phyloP scores from a whole-genome alignment of 2,113 vertebrate species.

The Mesoclemmys tuberculata region DNA sequence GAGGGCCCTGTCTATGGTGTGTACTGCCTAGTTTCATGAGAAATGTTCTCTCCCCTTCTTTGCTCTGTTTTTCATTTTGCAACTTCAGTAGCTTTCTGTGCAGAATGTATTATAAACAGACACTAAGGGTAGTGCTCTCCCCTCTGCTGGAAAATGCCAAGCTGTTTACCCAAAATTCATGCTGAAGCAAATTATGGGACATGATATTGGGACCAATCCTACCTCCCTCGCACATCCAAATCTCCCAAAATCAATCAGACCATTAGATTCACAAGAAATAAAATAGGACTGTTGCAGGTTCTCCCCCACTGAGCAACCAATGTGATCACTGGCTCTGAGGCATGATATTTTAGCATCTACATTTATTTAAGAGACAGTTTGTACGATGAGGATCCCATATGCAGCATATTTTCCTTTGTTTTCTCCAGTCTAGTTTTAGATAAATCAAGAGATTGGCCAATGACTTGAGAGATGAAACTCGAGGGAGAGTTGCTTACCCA shows the following conservation, averaged over 20 bases:
- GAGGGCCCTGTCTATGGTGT: not conserved
- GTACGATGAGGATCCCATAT: not conserved
- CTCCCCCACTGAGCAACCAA: not conserved
- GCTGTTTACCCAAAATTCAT: not conserved
- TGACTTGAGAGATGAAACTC: not conserved
- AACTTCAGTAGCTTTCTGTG: not conserved
- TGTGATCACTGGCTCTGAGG: not conserved
- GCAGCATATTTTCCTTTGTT: not conserved
- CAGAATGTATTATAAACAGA: not conserved
- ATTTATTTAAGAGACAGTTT: not conserved
- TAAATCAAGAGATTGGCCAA: not conserved
- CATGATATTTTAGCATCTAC: not conserved
- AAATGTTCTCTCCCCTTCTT: not conserved
- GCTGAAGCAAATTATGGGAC: not conserved
- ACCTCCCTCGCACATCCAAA: fast-evolving
- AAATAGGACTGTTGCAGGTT: not conserved
- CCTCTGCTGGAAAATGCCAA: not conserved
- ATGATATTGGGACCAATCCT: not conserved
- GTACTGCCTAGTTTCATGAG: not conserved
- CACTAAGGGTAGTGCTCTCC: not conserved
- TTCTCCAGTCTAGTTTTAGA: not conserved
- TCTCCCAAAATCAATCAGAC: not conserved
- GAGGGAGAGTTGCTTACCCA: not conserved
- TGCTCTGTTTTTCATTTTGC: not conserved
- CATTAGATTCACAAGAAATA: fast-evolving